Evolutionary conservation across 2,113 vertebrate species (phyloP).

Genomic region (zebrafish (Danio rerio)): GRCz12tu NC_133180.1:55177001-55177500

Average conservation of each 20-base stretch:
- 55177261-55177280: not conserved
- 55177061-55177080: not conserved
- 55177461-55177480: not conserved
- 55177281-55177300: not conserved
- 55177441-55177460: not conserved
- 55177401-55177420: not conserved
- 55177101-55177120: not conserved
- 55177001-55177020: not conserved
- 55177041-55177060: not conserved
- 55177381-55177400: slow-evolving; percentile 1
- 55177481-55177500: not conserved
- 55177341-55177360: slow-evolving; percentile 12
- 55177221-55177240: not conserved
- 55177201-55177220: not conserved
- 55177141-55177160: not conserved
- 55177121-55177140: not conserved
- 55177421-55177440: slow-evolving; percentile 15
- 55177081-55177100: not conserved
- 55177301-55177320: not conserved
- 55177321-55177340: not conserved
- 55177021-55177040: not conserved
- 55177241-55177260: not conserved
- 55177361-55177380: slow-evolving; percentile 4
- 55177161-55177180: not conserved
- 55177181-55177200: slow-evolving; percentile 10